Conservation (phyloP, 2,113 vertebrate genomes). For the Rhabdornis inornatus region DNA sequence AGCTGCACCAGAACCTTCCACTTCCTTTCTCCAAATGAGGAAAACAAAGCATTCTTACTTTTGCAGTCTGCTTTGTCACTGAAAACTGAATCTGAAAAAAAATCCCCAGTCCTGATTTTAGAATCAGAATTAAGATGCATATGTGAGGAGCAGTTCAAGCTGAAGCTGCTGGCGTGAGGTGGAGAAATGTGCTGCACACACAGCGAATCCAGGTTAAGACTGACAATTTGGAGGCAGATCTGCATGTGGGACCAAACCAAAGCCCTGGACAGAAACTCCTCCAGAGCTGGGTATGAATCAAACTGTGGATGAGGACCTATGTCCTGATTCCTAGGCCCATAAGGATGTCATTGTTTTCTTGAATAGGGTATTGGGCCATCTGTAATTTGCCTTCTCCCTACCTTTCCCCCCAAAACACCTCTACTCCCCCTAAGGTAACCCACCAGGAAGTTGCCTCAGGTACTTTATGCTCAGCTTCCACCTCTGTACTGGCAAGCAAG, state of each 20-base stretch:
- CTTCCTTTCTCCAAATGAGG: background rate
- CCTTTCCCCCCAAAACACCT: background rate
- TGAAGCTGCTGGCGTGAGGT: background rate
- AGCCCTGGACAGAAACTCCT: background rate
- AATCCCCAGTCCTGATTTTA: background rate
- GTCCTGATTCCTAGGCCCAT: background rate
- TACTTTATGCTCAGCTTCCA: background rate
- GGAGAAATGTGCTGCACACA: background rate
- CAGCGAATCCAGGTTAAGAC: background rate
- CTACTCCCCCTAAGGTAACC: background rate
- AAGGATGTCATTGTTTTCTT: background rate
- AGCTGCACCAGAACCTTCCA: background rate
- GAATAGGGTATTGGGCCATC: background rate
- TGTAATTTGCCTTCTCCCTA: background rate
- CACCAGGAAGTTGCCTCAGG: background rate
- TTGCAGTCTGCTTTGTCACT: background rate
- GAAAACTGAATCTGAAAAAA: background rate
- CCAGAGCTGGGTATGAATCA: background rate
- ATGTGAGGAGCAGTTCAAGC: accelerated
- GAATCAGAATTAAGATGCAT: background rate
- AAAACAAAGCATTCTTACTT: background rate
- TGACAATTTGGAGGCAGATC: background rate
- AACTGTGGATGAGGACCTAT: background rate
- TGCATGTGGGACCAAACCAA: background rate
- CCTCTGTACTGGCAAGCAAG: background rate